These are phyloP conservation scores for Phytoseiulus persimilis DNA, from an alignment of 2,888 invertebrate genomes.

Conservation along the genomic window DNA sequence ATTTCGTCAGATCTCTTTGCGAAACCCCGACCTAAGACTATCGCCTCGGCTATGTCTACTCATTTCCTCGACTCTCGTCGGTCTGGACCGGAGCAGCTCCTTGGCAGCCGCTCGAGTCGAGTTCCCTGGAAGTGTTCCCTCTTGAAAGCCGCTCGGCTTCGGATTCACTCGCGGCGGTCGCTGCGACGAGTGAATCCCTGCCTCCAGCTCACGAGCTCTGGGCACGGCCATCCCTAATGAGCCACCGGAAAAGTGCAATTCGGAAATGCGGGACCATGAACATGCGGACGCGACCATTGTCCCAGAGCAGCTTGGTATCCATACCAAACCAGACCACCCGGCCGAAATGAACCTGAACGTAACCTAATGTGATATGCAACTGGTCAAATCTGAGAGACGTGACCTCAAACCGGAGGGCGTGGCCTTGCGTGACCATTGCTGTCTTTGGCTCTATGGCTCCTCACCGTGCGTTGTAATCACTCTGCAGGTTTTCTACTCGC, in stretches of 20 bases:
- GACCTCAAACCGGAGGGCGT: not conserved
- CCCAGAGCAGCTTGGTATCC: not conserved
- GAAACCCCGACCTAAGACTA: not conserved
- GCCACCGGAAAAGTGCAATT: not conserved
- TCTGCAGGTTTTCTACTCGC: not conserved
- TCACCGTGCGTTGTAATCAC: not conserved
- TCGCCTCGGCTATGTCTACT: not conserved
- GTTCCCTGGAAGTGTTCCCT: too few species aligned
- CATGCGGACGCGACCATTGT: not conserved
- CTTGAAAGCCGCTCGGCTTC: not conserved
- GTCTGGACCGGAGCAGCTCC: too few species aligned
- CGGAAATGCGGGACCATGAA: not conserved
- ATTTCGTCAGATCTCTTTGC: not conserved
- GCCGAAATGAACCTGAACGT: not conserved
- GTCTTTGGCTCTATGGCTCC: not conserved
- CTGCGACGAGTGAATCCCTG: too few species aligned
- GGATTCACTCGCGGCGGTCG: not conserved
- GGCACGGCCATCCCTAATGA: not conserved
- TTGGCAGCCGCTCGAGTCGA: too few species aligned
- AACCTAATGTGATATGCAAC: not conserved
- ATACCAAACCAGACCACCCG: not conserved
- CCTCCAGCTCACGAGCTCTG: too few species aligned
- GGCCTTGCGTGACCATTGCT: not conserved
- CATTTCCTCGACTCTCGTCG: too few species aligned
- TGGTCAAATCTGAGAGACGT: not conserved